A percentile compares a stretch with the other conserved stretches of the same genome.
phyloP scores from a whole-genome alignment of 2,113 vertebrate genomes.

The Zosterops hypoxanthus region DNA sequence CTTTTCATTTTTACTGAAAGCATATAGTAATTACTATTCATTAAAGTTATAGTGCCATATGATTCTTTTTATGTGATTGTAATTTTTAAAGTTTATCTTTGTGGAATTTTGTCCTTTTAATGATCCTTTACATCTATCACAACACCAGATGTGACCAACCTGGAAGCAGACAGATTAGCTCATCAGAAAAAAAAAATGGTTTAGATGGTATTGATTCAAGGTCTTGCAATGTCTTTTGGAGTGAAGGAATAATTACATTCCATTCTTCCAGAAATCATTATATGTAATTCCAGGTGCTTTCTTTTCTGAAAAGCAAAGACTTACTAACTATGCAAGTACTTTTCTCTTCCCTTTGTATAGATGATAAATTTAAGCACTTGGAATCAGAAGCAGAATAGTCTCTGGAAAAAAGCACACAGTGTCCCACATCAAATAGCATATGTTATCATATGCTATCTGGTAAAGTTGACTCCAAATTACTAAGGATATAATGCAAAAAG shows the following conservation, averaged over 20 bases:
- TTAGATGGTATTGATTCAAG: not conserved
- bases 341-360: not conserved
- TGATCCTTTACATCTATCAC: not conserved
- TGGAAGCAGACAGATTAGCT: not conserved
- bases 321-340: not conserved
- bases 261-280: not conserved
- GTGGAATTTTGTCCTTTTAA: not conserved
- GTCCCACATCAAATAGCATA: not conserved
- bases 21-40: not conserved
- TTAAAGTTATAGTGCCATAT: not conserved
- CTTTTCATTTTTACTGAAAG: not conserved
- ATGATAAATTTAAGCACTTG: not conserved
- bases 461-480: not conserved
- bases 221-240: not conserved
- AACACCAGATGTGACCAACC: not conserved
- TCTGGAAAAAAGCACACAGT: not conserved
- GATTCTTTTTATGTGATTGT: not conserved
- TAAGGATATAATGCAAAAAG: not conserved
- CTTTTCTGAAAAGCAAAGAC: not conserved
- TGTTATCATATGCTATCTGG: not conserved
- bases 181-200: not conserved
- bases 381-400: not conserved
- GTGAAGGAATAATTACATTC: slow-evolving; percentile 5
- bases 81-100: not conserved
- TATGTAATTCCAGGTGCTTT: not conserved